Percentiles rank a stretch among this genome's conserved stretches.
Conservation (phyloP, 2,888 invertebrate genomes). For the Amblyjoppa fuscipennis region DNA sequence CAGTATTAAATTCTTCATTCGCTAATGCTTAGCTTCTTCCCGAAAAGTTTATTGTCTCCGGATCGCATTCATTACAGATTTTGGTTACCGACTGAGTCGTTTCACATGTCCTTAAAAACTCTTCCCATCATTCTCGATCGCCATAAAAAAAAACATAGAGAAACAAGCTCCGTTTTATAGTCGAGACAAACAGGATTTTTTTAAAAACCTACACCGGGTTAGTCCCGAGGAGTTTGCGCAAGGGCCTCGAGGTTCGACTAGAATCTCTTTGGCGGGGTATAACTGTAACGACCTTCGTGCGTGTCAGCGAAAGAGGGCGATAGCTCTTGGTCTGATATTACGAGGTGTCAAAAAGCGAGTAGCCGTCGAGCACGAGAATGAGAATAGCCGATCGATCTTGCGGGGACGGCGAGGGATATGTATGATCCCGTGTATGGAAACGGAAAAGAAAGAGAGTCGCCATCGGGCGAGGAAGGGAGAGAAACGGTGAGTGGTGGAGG, state of each 20-base stretch:
- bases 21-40: too few relatives aligned
- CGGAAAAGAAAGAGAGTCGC: conserved; percentile 40
- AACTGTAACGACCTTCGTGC: conserved; percentile 30
- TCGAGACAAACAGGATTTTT: neutral
- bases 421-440: conserved; percentile 36
- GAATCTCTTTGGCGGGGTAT: neutral
- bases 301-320: neutral
- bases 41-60: too few relatives aligned
- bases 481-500: conserved; percentile 43
- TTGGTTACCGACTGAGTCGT: too few relatives aligned
- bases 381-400: conserved; percentile 50
- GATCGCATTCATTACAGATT: too few relatives aligned
- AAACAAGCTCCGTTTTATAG: neutral
- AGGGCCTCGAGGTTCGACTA: neutral
- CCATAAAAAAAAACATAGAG: neutral
- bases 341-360: conserved; percentile 52
- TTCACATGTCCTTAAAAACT: neutral
- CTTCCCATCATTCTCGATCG: conserved; percentile 2
- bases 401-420: conserved; percentile 22
- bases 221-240: neutral
- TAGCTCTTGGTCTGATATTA: conserved; percentile 38
- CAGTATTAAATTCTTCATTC: too few relatives aligned
- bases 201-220: neutral
- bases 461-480: neutral
- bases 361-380: conserved; percentile 41